phyloP scores from a whole-genome alignment of 2,113 vertebrate genomes.

The Microcebus ravelobensis region DNA sequence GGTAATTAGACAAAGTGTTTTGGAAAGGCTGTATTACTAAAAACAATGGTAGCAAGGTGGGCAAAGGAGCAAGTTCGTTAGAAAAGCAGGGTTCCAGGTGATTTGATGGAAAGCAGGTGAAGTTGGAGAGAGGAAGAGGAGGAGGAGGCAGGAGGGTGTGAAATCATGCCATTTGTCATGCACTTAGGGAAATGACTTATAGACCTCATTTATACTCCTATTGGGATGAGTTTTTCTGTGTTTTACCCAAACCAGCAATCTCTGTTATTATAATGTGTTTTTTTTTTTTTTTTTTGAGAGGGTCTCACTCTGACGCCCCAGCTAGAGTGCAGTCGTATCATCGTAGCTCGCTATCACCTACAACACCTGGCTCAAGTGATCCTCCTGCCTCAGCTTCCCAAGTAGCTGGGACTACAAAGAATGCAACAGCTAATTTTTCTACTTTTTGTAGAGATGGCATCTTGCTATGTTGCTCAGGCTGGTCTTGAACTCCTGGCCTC shows the following conservation, averaged over 20 bases:
- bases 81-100: neutral
- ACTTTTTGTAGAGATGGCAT: too few relatives aligned
- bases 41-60: neutral
- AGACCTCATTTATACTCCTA: neutral
- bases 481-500: too few relatives aligned
- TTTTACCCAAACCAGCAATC: neutral
- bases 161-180: neutral
- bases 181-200: neutral
- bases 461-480: too few relatives aligned
- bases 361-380: too few relatives aligned
- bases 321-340: too few relatives aligned
- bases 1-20: neutral
- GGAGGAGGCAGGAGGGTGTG: too few relatives aligned
- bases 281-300: too few relatives aligned
- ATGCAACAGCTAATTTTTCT: too few relatives aligned
- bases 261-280: neutral
- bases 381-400: too few relatives aligned
- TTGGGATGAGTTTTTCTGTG: neutral
- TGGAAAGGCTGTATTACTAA: slow-evolving; percentile 13
- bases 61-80: neutral
- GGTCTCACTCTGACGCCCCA: too few relatives aligned
- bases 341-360: too few relatives aligned
- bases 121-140: neutral
- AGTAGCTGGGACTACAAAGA: too few relatives aligned
- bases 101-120: neutral